A percentile compares a stretch with the other conserved stretches of the same genome.
Evolutionary conservation across 2,113 vertebrate species (phyloP).

Genomic region (Perognathus longimembris): DNA sequence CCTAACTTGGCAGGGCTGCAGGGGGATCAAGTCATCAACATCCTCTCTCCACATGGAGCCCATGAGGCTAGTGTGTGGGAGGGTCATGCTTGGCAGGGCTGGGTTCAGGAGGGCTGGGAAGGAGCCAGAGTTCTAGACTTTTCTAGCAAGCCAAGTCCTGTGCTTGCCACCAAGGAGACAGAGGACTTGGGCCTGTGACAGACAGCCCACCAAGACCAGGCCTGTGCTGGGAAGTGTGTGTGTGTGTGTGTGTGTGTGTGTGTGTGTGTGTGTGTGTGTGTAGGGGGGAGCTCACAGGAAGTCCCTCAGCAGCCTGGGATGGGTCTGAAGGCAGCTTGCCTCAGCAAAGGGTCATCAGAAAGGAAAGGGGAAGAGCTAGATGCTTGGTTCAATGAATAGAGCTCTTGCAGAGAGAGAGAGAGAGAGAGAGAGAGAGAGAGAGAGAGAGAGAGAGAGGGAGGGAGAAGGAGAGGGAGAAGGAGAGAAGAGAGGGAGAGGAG

Average conservation of each 20-base stretch:
- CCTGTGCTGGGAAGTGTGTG: background rate
- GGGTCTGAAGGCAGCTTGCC: background rate
- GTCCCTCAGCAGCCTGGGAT: background rate
- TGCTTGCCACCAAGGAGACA: background rate
- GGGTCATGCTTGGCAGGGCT: background rate
- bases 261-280: too few relatives aligned
- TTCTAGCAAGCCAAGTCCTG: background rate
- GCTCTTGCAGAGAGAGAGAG: too few relatives aligned
- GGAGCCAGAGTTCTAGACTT: background rate
- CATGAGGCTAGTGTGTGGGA: too few relatives aligned
- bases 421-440: too few relatives aligned
- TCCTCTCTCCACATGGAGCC: background rate
- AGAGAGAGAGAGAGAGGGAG: background rate
- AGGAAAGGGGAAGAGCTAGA: background rate
- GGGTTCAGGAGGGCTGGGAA: background rate
- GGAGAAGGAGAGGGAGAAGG: background rate
- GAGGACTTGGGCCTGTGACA: background rate
- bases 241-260: too few relatives aligned
- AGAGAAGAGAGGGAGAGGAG: too few relatives aligned
- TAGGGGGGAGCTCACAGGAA: background rate
- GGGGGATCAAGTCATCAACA: too few relatives aligned
- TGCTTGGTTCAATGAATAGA: too few relatives aligned
- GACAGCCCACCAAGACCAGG: background rate
- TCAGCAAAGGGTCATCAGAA: background rate
- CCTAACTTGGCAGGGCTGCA: background rate